Base-by-base conservation (phyloP, 30 jellyfish, hydroid and myxozoan species). In the Cassiopea xamachana region DNA sequence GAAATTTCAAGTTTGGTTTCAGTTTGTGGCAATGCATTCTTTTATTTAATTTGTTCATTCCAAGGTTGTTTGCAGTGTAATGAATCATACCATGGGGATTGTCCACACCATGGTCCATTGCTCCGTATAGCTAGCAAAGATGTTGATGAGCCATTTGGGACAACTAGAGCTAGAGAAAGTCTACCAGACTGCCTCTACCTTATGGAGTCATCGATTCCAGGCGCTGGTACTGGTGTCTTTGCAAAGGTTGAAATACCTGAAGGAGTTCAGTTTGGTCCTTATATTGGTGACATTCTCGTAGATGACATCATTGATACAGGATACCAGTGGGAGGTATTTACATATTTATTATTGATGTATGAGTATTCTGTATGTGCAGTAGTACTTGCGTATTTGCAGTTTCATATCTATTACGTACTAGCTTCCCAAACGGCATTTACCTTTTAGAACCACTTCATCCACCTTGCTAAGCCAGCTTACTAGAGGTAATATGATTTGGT, bases 211-310 rank as follows among this genome's bases (percentile, higher is more conserved):
- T 80, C 89, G 7, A 95, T 95, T 3, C 94, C 98, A 17, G 75
- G 77, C 68, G 99, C 99, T 61, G 99, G 99, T 27, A 96, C 79
- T 14, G 99, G 99, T 59, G 97, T 95, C 1, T 91, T 95, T 84
- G 96, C 99, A 17, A 79, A 58, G 17, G 73, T 47, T 61, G 73
- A 16, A 18, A 87, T 95, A 80, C 18, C 85, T 1, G 83, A 60
- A 44, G 89, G 99, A n/a, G 83, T 75, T 47, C 84, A 94, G 44
- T 95, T 95, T 83, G 99, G 99, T 12, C 99, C 99, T 1, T 95
- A 95, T 77, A 77, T 48, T 61, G 99, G 99, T 8, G 87, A 77
- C 73, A 44, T 81, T 7, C 93, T 82, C 79, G 91, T 78, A 3
- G 89, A 97, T 19, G 97, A 86, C 45, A 58, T 80, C 4, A 79